Evolutionary conservation across 2,888 invertebrate genomes (phyloP).

Genomic region (Lacanobia oleracea): DNA sequence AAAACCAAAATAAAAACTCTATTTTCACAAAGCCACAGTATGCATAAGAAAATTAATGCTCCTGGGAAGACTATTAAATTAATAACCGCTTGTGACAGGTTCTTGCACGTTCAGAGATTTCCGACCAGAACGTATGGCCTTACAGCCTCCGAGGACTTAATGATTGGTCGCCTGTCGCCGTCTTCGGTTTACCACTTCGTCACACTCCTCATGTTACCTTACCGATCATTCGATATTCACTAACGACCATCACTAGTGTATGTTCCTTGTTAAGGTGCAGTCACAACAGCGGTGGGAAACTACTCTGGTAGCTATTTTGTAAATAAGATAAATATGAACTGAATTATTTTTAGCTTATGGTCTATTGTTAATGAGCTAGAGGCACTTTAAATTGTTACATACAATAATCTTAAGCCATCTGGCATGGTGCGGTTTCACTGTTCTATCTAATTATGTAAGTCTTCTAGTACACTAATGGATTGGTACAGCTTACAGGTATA

Average conservation of each 20-base stretch:
- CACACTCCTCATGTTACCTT: slow-evolving; percentile 54
- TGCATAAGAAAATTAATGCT: slow-evolving; percentile 20
- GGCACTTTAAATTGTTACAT: too few species aligned
- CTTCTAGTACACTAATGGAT: too few species aligned
- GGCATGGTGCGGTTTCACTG: too few species aligned
- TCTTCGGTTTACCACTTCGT: slow-evolving; percentile 40
- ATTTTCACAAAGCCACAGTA: neutral
- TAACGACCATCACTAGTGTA: slow-evolving; percentile 43
- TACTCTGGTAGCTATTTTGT: neutral
- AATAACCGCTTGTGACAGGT: slow-evolving; percentile 27
- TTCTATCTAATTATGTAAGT: too few species aligned
- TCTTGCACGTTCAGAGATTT: slow-evolving; percentile 35
- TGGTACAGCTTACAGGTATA: too few species aligned
- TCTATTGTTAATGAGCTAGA: too few species aligned
- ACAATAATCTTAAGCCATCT: too few species aligned
- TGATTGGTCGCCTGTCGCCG: slow-evolving; percentile 53
- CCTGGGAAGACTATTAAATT: slow-evolving; percentile 15
- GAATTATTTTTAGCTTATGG: too few species aligned
- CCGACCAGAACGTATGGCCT: slow-evolving; percentile 33
- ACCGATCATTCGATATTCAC: slow-evolving; percentile 55
- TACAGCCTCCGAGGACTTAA: slow-evolving; percentile 23
- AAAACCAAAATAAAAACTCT: neutral
- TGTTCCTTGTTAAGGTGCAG: slow-evolving; percentile 13
- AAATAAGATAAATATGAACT: too few species aligned
- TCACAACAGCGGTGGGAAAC: neutral